Percentiles rank a stretch among this genome's conserved stretches.
These are phyloP conservation scores for Gandaritis pyraliata DNA, from an alignment of 2,888 invertebrate genomes.

Conservation along the genomic window DNA sequence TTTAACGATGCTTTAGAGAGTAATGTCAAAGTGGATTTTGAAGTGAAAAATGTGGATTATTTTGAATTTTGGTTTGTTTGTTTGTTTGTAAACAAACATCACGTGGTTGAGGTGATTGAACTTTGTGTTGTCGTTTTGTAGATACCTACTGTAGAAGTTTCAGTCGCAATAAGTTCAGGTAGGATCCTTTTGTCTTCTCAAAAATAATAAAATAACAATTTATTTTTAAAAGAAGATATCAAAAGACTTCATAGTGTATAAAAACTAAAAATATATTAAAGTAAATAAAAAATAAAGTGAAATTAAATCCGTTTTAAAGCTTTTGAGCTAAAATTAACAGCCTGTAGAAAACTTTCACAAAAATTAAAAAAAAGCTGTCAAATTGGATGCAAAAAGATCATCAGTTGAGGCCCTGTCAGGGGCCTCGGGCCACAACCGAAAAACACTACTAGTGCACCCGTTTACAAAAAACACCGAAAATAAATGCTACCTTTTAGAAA, in stretches of 20 bases:
- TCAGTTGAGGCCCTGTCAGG: constrained; percentile 66
- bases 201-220: no score
- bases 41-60: background rate
- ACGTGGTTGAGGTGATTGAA: constrained; percentile 45
- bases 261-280: no score
- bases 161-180: no score
- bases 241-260: no score
- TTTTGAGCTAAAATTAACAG: background rate
- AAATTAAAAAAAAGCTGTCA: constrained; percentile 47
- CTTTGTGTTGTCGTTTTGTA: background rate
- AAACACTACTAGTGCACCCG: constrained; percentile 71
- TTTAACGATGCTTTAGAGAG: background rate
- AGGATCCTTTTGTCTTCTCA: no score
- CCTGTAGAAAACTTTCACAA: background rate
- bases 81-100: constrained; percentile 53
- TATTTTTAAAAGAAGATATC: no score
- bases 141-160: background rate
- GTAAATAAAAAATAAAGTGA: no score
- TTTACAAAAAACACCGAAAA: constrained; percentile 51
- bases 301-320: no score
- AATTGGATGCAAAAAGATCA: constrained; percentile 69
- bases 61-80: constrained; percentile 35
- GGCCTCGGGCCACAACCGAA: constrained; percentile 61
- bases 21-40: background rate
- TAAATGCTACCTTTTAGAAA: constrained; percentile 69